phyloP scores from a whole-genome alignment of 1,140 invertebrate species.

The Drosophila bocqueti region DNA sequence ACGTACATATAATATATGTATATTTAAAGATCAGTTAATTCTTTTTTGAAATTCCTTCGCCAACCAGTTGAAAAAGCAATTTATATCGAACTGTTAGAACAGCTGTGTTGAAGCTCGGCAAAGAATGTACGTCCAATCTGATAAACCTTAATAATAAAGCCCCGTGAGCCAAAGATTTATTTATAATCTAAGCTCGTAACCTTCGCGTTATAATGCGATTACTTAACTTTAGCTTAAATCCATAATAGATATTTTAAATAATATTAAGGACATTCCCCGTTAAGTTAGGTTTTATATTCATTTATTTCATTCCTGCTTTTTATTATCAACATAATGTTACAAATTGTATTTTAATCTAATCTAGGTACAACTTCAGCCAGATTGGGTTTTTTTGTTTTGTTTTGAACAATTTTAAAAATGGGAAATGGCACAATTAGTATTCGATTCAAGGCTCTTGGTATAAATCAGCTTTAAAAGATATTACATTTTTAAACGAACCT shows the following conservation, averaged over 20 bases:
- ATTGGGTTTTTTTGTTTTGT: conserved; percentile 37
- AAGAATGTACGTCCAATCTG: no score
- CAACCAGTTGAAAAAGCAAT: no score
- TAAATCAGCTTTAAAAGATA: conserved; percentile 41
- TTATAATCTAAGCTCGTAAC: not conserved
- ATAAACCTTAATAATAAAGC: not conserved
- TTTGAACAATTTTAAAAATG: conserved; percentile 52
- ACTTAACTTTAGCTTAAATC: not conserved
- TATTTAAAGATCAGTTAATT: no score
- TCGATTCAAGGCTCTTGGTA: conserved; percentile 44
- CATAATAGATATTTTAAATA: not conserved
- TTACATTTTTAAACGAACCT: conserved; percentile 24
- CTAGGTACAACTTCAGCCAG: conserved; percentile 53
- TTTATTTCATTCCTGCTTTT: conserved; percentile 49
- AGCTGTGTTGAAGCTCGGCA: no score
- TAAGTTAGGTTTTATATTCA: conserved; percentile 9
- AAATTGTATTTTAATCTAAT: conserved; percentile 50
- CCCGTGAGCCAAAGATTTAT: not conserved
- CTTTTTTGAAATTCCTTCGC: no score
- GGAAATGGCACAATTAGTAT: conserved; percentile 55
- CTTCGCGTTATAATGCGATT: not conserved
- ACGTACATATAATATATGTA: no score
- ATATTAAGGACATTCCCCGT: not conserved
- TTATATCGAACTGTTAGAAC: no score
- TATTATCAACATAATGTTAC: conserved; percentile 49